Evolutionary conservation across 2,113 vertebrate species (phyloP), one percentile per base, ranked within the genome.

Genomic region (Malurus melanocephalus): DNA sequence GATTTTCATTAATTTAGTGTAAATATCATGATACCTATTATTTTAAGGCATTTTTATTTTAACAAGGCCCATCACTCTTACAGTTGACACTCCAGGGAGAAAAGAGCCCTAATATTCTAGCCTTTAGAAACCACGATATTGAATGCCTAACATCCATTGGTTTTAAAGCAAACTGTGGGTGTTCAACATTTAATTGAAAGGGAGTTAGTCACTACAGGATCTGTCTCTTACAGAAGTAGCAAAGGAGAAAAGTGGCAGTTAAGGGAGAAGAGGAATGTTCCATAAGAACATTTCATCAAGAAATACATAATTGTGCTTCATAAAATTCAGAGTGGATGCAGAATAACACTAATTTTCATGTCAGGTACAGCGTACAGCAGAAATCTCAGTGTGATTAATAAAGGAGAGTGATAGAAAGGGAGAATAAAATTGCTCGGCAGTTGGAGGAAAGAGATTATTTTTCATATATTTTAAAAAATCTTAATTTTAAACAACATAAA

Each of bases 291-390:
- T 84, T 88, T 90, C 7, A 28, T 74, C 19, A 78, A 51, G 23
- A 59, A 78, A 60, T 80, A 19, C 11, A 55, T 83, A 90, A 90
- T 62, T 60, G 10, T 56, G 15, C 11, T 68, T 17, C 57, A 79
- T 76, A 57, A 87, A 82, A 82, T 73, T 73, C 51, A 76, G 38
- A 65, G 20, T 81, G 17, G 22, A 71, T 92, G 30, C 53, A 75
- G 42, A 92, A 72, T 72, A 87, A 45, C 2, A 4, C 15, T 89
- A 79, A 64, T 65, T 38, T 79, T 91, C 62, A 49, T 73, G 57
- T 60, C 78, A 91, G 55, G 16, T 87, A 65, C 22, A 68, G 49
- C 0, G 0, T 87, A 65, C 22, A 68, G 53, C 0, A 0, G 30
- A 92, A 90, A 67, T 65, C 33, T 78, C 43, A 77, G 32, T 12